Base-by-base conservation (phyloP, 2,113 vertebrate species). In the Eudyptes chrysolophus region DNA sequence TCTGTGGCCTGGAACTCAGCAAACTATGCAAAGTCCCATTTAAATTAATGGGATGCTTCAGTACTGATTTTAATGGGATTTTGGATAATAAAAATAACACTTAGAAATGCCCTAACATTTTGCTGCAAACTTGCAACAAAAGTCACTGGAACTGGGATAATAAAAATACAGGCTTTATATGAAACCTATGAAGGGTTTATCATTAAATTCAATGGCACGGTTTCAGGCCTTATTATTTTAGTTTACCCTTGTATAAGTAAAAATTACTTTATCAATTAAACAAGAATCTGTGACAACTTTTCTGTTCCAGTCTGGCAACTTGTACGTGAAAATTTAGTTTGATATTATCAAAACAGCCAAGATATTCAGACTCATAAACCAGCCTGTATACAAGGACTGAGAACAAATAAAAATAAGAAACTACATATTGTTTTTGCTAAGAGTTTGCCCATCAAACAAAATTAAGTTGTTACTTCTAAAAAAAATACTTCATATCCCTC, bases 41-140 rank as follows among this genome's bases (percentile, higher is more conserved):
- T 96, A 97, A 96, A 96, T 97, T 97, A 97, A 96, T 77, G 44
- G 94, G 94, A 96, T 95, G 96, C 93, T 95, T 96, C 96, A 93
- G 92, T n/a, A 76, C 75, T 26, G 68, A 88, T 95, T 96, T 97
- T 97, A 97, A 97, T 95, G 84, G 93, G 95, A 72, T 15, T 96
- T 90, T 87, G 74, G 68, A 95, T 92, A 85, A 92, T 96, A 97
- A 97, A 97, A 97, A 97, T 91, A 95, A 95, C 97, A 96, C 96
- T 94, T 96, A 57, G 81, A 92, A 92, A 95, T 78, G 70, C 96
- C 90, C 89, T 96, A 84, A 94, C 54, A 2, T 96, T 97, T 89
- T 87, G 88, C 89, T 91, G 71, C 88, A 18, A 92, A 84, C 82
- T 87, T 44, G 86, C 90, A 93, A 65, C 82, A 94, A 96, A 96